These are phyloP conservation scores for Cephus rjabovi DNA, from an alignment of 2,888 invertebrate genomes.

Conservation along the genomic window DNA sequence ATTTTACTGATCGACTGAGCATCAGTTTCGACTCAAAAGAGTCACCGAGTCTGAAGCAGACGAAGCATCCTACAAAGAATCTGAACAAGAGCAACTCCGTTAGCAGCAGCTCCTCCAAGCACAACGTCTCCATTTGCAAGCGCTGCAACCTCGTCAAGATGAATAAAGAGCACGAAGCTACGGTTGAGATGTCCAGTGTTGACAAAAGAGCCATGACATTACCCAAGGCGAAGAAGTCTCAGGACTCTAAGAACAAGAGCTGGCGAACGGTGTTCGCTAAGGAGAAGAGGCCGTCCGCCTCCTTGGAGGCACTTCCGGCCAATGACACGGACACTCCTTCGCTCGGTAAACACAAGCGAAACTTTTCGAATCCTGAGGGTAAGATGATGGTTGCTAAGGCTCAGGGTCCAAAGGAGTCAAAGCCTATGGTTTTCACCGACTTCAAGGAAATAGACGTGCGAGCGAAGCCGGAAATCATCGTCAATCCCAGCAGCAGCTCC, in stretches of 20 bases:
- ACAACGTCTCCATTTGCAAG: slow-evolving; percentile 50
- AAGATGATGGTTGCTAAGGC: slow-evolving; percentile 31
- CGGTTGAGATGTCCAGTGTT: slow-evolving; percentile 37
- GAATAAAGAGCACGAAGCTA: slow-evolving; percentile 32
- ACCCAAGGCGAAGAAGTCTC: slow-evolving; percentile 57
- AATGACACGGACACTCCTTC: slow-evolving; percentile 31
- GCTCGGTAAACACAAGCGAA: slow-evolving; percentile 51
- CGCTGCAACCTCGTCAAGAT: slow-evolving; percentile 52
- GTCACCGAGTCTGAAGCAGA: slow-evolving; percentile 42
- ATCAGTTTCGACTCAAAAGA: slow-evolving; percentile 68
- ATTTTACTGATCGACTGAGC: slow-evolving; percentile 70
- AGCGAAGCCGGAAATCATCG: slow-evolving; percentile 52
- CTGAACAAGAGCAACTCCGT: slow-evolving; percentile 56
- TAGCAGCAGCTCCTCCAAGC: slow-evolving; percentile 30
- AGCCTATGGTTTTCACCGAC: slow-evolving; percentile 38
- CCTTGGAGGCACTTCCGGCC: slow-evolving; percentile 55
- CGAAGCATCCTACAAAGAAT: slow-evolving; percentile 37
- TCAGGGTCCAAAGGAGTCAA: slow-evolving; percentile 13
- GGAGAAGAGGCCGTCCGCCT: slow-evolving; percentile 60
- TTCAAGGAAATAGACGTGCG: slow-evolving; percentile 54
- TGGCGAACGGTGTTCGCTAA: slow-evolving; percentile 62
- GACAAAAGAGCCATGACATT: slow-evolving; percentile 62
- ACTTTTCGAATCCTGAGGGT: slow-evolving; percentile 58
- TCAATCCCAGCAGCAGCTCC: slow-evolving; percentile 48
- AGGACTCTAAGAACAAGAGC: slow-evolving; percentile 57